Base-by-base conservation (phyloP, 2,888 invertebrate genomes). In the Tenthredo livida region DNA sequence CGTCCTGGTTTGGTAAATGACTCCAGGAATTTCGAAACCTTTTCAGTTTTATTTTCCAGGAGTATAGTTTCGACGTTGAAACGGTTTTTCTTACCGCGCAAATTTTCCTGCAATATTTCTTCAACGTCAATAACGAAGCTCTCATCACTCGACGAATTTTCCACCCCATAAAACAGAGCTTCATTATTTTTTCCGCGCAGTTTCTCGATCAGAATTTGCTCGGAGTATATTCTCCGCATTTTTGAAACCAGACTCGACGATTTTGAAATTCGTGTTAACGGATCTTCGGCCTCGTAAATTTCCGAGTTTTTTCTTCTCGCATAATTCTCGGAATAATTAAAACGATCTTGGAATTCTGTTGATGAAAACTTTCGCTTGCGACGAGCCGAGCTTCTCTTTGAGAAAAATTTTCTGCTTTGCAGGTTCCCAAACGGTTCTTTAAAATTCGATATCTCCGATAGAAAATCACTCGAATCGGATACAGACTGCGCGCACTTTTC, bases 21-120 rank as follows among this genome's bases (percentile, higher is more conserved):
- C 33, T n/a, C 15, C 17, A 47, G 29, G n/a, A 40, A 10, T 25
- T 10, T 80, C 25, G 54, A 17, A 33, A 7, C 21, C 21, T n/a
- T 29, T 54, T 25, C 33, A 9, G 12, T 77, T 21, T 54, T 50
- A 25, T 84, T 61, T 29, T 84, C 75, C 33, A 58, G 7, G 7
- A 84, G 70, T 43, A 84, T 40, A 10, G 50, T 72, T 50, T 84
- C 50, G 29, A 33, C 84, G 7, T 72, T 84, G 12, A 73, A 37
- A 50, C 43, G 72, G 2, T 5, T 17, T 10, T 83, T 83, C n/a
- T 61, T 61, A 29, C 70, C n/a, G 25, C n/a, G 40, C 5, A 82
- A 15, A 65, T 82, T 65, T 65, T 82, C 54, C 54, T 78, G 78
- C 21, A 33, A 33, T 37, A 84, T n/a, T 37, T 73, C 72, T 50